Evolutionary conservation across 2,113 vertebrate genomes (phyloP).

Genomic region (Rhinopomastus cyanomelas): DNA sequence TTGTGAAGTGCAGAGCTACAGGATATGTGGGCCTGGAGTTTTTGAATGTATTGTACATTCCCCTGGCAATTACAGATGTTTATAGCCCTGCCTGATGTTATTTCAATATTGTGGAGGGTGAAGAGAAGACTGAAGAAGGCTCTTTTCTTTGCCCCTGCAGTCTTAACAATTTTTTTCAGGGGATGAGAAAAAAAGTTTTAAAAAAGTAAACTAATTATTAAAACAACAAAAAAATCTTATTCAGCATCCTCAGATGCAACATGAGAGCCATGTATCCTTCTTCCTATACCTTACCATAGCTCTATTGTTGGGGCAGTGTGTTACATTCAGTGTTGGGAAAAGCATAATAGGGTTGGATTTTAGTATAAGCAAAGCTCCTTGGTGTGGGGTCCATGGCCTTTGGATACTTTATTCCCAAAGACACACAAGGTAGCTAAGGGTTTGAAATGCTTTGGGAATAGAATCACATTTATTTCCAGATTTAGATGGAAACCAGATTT

Average conservation of each 20-base stretch:
- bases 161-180: not conserved
- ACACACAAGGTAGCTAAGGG: not conserved
- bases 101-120: slow-evolving; percentile 55
- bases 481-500: not conserved
- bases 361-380: not conserved
- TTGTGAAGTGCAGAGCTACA: slow-evolving; percentile 71
- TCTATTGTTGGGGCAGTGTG: not conserved
- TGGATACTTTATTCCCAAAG: not conserved
- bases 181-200: not conserved
- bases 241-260: not conserved
- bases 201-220: not conserved
- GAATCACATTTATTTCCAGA: not conserved
- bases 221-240: not conserved
- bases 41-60: slow-evolving; percentile 67
- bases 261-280: not conserved
- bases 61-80: slow-evolving; percentile 69
- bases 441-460: not conserved
- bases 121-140: slow-evolving; percentile 33
- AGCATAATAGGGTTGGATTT: not conserved
- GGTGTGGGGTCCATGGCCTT: not conserved
- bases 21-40: slow-evolving; percentile 71
- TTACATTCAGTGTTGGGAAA: not conserved
- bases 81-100: slow-evolving; percentile 62
- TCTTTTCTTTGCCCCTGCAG: slow-evolving; percentile 5
- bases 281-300: not conserved